phyloP scores from a whole-genome alignment of 2,888 invertebrate species.

The Pandemis heparana region DNA sequence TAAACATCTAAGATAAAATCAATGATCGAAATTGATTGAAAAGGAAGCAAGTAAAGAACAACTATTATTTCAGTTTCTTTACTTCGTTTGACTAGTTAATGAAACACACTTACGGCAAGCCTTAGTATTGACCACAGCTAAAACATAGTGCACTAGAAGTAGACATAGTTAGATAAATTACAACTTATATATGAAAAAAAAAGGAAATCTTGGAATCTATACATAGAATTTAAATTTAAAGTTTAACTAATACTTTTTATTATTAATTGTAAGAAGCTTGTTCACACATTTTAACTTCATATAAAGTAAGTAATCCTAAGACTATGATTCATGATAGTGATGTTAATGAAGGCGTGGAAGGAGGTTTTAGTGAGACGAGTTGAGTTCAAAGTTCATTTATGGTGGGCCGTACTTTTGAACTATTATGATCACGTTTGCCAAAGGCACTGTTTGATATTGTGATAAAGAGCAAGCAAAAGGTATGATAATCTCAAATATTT shows the following conservation, averaged over 20 bases:
- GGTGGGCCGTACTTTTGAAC: slow-evolving; percentile 57
- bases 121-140: slow-evolving; percentile 83
- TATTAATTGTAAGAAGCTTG: slow-evolving; percentile 84
- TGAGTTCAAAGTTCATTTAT: slow-evolving; percentile 59
- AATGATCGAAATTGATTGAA: not conserved
- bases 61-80: not conserved
- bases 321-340: slow-evolving; percentile 63
- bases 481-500: slow-evolving; percentile 5
- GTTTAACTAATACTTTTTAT: slow-evolving; percentile 85
- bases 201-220: slow-evolving; percentile 81
- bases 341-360: slow-evolving; percentile 65
- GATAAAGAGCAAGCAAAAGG: slow-evolving; percentile 62
- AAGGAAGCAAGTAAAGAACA: not conserved
- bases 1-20: not conserved
- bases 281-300: slow-evolving; percentile 85
- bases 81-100: slow-evolving; percentile 49
- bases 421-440: slow-evolving; percentile 61
- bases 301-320: slow-evolving; percentile 80
- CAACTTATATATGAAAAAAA: slow-evolving; percentile 75
- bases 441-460: slow-evolving; percentile 74
- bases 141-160: slow-evolving; percentile 82
- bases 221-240: slow-evolving; percentile 84
- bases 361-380: slow-evolving; percentile 68
- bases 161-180: slow-evolving; percentile 82
- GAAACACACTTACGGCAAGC: slow-evolving; percentile 64